Evolutionary conservation across 2,797 vertebrate species (phyloP), one percentile per base, ranked within the genome.

Genomic region (Coregonus suidteri): DNA sequence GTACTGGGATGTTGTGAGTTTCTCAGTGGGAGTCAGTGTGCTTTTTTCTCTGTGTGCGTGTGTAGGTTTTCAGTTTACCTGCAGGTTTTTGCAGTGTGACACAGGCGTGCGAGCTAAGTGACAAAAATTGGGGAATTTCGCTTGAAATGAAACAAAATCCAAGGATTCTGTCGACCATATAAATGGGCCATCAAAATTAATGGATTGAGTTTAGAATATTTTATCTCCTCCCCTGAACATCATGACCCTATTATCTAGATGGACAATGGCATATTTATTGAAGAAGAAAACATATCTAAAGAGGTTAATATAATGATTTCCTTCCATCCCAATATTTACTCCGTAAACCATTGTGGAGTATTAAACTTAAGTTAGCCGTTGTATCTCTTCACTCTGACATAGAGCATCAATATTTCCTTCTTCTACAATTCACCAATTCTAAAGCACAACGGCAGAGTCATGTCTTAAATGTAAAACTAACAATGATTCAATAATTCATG

Each of bases 101-200:
- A 79, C 83, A 87, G 84, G 85, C 86, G 87, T 78, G 87, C 75
- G 76, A 66, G 73, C 75, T 66, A 73, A 79, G 59, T 67, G 77
- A 35, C 18, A 67, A 81, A 74, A 79, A 85, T 83, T 73, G 81
- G 75, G 75, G 77, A 82, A 76, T 85, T 81, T 76, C 75, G 77
- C 85, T 85, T 84, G 77, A 34, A 62, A 52, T 80, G 56, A 59
- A 18, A 6, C 6, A 0, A 4, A 59, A 18, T 16, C 18, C n/a
- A 25, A 65, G 65, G 25, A 30, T 65, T 31, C 25, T 4, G 11
- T 66, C 11, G 1, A 31, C 11, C 4, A 31, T 31, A 6, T 30
- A 30, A 14, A 31, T 13, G 25, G 56, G 25, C 5, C 62, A 56
- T 9, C 1, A 0, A 4, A 56, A 56, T 56, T 6, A 56, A n/a